phyloP scores from a whole-genome alignment of 2,113 vertebrate species.

The Raja brachyura region DNA sequence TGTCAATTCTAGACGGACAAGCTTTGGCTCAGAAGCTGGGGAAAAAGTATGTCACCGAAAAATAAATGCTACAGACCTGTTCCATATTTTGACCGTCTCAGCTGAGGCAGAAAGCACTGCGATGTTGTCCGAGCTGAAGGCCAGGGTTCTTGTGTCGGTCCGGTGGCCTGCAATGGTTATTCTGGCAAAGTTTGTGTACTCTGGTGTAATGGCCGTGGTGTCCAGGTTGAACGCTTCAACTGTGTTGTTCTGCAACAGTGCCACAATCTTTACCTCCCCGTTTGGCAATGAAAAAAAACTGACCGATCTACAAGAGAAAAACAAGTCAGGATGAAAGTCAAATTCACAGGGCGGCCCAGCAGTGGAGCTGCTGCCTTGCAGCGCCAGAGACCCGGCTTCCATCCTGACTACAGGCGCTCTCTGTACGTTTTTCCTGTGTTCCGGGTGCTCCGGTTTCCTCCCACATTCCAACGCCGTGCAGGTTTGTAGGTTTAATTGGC shows the following conservation, averaged over 20 bases:
- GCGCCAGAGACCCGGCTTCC: no score
- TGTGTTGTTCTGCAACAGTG: constrained; percentile 87
- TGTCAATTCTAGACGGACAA: not conserved
- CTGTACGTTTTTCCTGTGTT: no score
- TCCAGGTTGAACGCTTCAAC: constrained; percentile 71
- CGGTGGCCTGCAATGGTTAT: constrained; percentile 81
- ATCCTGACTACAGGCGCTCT: no score
- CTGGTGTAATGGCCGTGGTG: constrained; percentile 47
- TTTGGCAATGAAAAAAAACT: constrained; percentile 67
- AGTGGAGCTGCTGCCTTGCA: no score
- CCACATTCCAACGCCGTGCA: no score
- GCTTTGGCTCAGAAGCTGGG: not conserved
- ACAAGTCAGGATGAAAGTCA: not conserved
- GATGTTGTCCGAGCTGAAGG: constrained; percentile 94
- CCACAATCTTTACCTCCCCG: constrained; percentile 75
- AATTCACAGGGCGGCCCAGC: no score
- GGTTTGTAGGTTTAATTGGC: no score
- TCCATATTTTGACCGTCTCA: constrained; percentile 91
- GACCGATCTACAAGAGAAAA: constrained; percentile 65
- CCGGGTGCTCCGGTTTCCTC: no score
- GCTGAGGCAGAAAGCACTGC: constrained; percentile 84
- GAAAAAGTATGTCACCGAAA: no score
- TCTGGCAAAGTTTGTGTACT: constrained; percentile 60
- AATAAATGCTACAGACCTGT: constrained; percentile 65
- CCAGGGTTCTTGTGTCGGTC: constrained; percentile 79